Percentiles rank a stretch among this genome's conserved stretches.
phyloP scores from a whole-genome alignment of 2,888 invertebrate genomes.

The Diogma glabrata region DNA sequence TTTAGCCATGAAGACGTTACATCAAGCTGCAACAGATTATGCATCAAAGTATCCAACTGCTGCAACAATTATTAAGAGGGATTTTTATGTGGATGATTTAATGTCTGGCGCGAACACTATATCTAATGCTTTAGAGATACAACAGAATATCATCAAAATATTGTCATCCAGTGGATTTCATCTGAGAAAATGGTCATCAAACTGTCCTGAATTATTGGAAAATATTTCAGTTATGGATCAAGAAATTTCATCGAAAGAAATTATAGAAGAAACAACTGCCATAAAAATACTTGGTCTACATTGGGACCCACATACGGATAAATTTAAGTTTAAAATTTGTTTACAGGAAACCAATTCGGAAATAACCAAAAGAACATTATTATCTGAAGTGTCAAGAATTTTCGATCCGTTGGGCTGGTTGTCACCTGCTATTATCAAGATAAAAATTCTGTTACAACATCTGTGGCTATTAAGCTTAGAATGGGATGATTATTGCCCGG shows the following conservation, averaged over 20 bases:
- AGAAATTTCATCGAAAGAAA: not conserved
- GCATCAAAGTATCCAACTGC: constrained; percentile 13
- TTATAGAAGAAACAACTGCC: constrained; percentile 7
- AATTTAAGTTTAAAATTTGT: not conserved
- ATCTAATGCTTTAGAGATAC: constrained; percentile 8
- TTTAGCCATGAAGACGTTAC: constrained; percentile 14
- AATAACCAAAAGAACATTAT: constrained; percentile 6
- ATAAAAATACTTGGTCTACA: constrained; percentile 7
- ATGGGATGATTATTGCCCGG: not conserved
- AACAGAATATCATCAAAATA: constrained; percentile 3
- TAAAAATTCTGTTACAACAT: not conserved
- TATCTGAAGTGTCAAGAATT: not conserved
- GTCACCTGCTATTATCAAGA: not conserved
- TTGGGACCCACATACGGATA: constrained; percentile 6
- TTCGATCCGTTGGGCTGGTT: constrained; percentile 12
- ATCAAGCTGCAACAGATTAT: constrained; percentile 12
- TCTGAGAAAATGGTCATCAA: constrained; percentile 7
- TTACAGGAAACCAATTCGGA: not conserved
- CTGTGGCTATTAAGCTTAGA: not conserved
- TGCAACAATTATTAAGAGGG: not conserved
- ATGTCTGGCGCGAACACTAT: constrained; percentile 8
- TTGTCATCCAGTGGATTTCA: not conserved
- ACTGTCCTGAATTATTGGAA: not conserved
- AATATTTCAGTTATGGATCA: not conserved
- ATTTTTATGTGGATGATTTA: constrained; percentile 14